Percentiles rank a stretch among this genome's conserved stretches.
These are phyloP conservation scores for Platanista minor DNA, from an alignment of 2,113 vertebrate species.

Conservation along the genomic window DNA sequence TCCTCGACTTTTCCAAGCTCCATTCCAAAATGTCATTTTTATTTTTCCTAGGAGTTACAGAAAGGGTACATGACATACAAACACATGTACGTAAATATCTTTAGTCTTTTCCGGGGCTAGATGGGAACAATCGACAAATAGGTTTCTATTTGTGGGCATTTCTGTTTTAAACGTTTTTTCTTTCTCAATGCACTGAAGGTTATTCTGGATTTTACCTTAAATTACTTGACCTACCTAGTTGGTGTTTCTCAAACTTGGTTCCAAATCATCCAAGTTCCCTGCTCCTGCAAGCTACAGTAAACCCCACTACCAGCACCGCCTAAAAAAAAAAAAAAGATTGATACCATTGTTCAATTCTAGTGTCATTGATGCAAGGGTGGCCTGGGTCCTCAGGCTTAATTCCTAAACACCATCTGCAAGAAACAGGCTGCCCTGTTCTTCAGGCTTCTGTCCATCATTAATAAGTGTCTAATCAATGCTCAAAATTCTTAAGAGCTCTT, in stretches of 20 bases:
- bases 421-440: not conserved
- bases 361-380: too few species aligned
- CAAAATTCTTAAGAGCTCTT: not conserved
- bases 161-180: not conserved
- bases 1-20: not conserved
- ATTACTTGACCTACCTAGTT: not conserved
- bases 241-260: not conserved
- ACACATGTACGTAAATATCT: rapidly evolving
- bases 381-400: not conserved
- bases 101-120: not conserved
- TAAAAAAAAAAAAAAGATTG: not conserved
- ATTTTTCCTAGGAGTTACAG: not conserved
- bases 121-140: too few species aligned
- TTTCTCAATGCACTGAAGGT: not conserved
- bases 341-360: too few species aligned
- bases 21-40: not conserved
- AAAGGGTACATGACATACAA: not conserved
- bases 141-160: not conserved
- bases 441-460: not conserved
- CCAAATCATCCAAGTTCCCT: not conserved
- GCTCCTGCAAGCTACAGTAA: too few species aligned
- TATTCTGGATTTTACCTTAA: not conserved
- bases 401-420: too few species aligned
- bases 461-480: rapidly evolving
- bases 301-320: too few species aligned